A percentile compares a stretch with the other conserved stretches of the same genome.
Evolutionary conservation across 2,888 invertebrate genomes (phyloP).

Genomic region (Dryococelus australis): DNA sequence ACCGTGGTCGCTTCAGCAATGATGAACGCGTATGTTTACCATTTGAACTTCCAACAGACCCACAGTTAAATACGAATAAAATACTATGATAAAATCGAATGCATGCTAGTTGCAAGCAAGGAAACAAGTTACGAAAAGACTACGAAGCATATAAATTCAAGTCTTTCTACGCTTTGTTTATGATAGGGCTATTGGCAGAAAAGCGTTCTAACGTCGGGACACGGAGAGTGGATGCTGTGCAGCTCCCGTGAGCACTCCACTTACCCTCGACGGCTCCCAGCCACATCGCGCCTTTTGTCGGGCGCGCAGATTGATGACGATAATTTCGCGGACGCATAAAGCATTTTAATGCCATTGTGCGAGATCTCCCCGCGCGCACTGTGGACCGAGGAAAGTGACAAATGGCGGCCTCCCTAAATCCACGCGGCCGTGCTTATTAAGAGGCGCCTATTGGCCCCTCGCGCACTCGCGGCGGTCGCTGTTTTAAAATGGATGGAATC

Average conservation of each 20-base stretch:
- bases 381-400: background rate
- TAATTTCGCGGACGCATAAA: background rate
- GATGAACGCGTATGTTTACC: too few species aligned
- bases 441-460: background rate
- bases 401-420: background rate
- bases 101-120: too few species aligned
- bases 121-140: too few species aligned
- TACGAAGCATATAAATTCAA: too few species aligned
- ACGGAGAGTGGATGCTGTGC: too few species aligned
- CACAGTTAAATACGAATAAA: too few species aligned
- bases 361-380: background rate
- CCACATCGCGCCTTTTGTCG: background rate
- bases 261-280: background rate
- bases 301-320: background rate
- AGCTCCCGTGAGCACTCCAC: background rate
- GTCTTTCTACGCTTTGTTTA: too few species aligned
- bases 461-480: background rate
- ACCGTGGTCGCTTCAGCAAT: too few species aligned
- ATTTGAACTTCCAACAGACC: too few species aligned
- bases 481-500: background rate
- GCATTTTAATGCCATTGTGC: conserved; percentile 7
- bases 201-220: too few species aligned
- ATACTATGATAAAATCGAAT: too few species aligned
- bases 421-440: background rate
- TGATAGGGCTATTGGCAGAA: too few species aligned